These are phyloP conservation scores for Semotilus atromaculatus DNA, from an alignment of 2,797 vertebrate genomes.

Conservation along the genomic window DNA sequence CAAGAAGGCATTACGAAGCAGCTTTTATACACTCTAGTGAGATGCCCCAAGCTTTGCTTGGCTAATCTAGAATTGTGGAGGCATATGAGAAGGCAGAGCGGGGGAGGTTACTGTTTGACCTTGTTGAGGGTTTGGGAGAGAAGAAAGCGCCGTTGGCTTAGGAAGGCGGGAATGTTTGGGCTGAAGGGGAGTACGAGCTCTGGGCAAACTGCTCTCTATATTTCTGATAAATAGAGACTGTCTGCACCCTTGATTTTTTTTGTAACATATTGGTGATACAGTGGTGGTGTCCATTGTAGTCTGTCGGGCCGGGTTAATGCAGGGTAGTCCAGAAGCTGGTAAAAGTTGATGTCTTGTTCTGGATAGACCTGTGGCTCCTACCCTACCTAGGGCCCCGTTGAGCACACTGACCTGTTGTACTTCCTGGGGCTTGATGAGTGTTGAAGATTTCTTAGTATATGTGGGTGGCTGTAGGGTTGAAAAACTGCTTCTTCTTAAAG, in stretches of 20 bases:
- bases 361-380: constrained; percentile 52
- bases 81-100: not conserved
- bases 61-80: not conserved
- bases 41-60: not conserved
- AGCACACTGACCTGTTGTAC: not conserved
- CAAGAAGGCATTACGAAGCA: not conserved
- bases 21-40: constrained; percentile 9
- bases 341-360: constrained; percentile 66
- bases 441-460: constrained; percentile 31
- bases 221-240: constrained; percentile 31
- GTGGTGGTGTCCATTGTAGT: not conserved
- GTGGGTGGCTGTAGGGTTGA: constrained; percentile 23
- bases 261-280: not conserved
- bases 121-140: constrained; percentile 11
- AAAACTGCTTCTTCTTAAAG: constrained; percentile 11
- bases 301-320: constrained; percentile 37
- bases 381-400: not conserved
- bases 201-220: constrained; percentile 34
- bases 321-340: constrained; percentile 51
- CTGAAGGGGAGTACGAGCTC: constrained; percentile 30
- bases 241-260: constrained; percentile 27
- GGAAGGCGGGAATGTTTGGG: constrained; percentile 84
- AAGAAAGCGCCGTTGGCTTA: constrained; percentile 88
- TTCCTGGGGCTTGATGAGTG: constrained; percentile 12
- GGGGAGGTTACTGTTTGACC: constrained; percentile 27